phyloP scores from a whole-genome alignment of 2,113 vertebrate genomes.

The Recurvirostra avosetta region DNA sequence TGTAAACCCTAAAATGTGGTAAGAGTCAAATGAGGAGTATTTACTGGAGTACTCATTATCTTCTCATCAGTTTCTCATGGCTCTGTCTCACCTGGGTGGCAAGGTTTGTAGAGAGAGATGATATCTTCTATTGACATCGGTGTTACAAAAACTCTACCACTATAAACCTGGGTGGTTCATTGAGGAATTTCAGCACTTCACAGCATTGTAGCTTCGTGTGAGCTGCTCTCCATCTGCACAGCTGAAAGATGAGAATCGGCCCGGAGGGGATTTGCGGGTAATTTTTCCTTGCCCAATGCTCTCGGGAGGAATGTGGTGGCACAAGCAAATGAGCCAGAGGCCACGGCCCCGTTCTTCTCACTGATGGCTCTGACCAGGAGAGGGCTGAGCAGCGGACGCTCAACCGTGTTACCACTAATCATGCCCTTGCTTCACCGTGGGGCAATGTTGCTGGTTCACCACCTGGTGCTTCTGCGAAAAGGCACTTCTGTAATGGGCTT shows the following conservation, averaged over 20 bases:
- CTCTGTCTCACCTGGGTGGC: conserved; percentile 44
- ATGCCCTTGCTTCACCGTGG: fast-evolving
- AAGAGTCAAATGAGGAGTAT: neutral
- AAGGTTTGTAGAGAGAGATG: conserved; percentile 17
- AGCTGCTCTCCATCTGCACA: neutral
- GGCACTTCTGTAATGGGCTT: fast-evolving
- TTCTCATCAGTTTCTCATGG: conserved; percentile 47
- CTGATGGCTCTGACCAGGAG: neutral
- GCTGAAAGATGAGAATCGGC: conserved; percentile 31
- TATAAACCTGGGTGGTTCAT: conserved; percentile 45
- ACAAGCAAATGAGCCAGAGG: neutral
- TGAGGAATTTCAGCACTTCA: conserved; percentile 27
- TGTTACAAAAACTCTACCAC: conserved; percentile 16
- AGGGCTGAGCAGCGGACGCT: neutral
- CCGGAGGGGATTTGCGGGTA: neutral
- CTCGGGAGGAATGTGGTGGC: neutral
- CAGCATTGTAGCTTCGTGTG: neutral
- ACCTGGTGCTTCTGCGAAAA: neutral
- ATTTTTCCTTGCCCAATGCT: conserved; percentile 4
- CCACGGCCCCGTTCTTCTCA: neutral
- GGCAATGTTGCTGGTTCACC: neutral
- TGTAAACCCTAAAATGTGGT: neutral
- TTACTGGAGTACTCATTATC: conserved; percentile 16
- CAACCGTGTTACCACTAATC: neutral
- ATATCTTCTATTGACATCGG: neutral